These are phyloP conservation scores for Monoplex corrugatus DNA, from an alignment of 2,888 invertebrate species.

Conservation along the genomic window DNA sequence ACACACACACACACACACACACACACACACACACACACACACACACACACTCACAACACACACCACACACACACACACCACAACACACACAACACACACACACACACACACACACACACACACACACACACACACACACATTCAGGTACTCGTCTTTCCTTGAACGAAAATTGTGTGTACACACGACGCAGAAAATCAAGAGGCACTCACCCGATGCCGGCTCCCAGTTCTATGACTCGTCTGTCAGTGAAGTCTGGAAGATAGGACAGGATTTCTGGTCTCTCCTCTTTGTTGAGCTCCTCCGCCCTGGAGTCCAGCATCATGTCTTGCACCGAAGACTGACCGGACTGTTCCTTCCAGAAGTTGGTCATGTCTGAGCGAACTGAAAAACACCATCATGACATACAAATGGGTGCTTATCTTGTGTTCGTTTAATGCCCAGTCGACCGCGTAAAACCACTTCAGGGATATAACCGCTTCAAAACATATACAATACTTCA, in stretches of 20 bases:
- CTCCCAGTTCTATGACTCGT: slow-evolving; percentile 83
- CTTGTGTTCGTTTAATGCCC: neutral
- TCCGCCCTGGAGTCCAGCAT: slow-evolving; percentile 82
- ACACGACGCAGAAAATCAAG: neutral
- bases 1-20: neutral
- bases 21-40: slow-evolving; percentile 22
- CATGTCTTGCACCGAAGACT: slow-evolving; percentile 81
- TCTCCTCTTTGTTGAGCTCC: slow-evolving; percentile 80
- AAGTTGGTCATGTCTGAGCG: slow-evolving; percentile 69
- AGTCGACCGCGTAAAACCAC: neutral
- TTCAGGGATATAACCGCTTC: neutral
- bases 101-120: neutral
- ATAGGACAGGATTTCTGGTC: slow-evolving; percentile 82
- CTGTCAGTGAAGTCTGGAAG: slow-evolving; percentile 82
- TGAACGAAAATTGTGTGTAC: no score
- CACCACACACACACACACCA: neutral
- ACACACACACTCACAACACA: neutral
- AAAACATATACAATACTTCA: neutral
- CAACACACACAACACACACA: neutral
- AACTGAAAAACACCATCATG: neutral
- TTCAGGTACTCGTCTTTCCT: no score
- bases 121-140: neutral
- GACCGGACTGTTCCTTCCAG: slow-evolving; percentile 76
- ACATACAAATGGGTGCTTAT: neutral
- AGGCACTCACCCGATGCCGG: slow-evolving; percentile 83